Evolutionary conservation across 2,888 invertebrate genomes (phyloP), one percentile per base, ranked within the genome.

Genomic region (Ephialtes manifestator): DNA sequence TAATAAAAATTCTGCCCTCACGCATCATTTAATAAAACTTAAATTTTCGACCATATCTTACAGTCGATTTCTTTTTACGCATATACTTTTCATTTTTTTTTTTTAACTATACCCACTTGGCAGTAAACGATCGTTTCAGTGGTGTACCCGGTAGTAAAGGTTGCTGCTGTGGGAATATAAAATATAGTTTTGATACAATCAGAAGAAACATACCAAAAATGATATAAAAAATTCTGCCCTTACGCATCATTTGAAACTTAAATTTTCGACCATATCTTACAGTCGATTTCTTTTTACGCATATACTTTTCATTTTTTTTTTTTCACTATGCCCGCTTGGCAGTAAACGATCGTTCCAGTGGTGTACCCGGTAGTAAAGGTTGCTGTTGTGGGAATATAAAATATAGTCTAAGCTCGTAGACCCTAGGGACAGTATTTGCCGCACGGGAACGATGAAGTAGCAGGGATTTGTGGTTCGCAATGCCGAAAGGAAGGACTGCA

Each of bases 391-490:
- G 43, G 72, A 55, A 43, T 43, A 72, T 72, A 58, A 72, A 72
- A 58, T 72, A 43, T 46, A 72, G 55, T 24, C 13, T 24, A 43
- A 72, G 43, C 28, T 18, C 24, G 53, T 24, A 39, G 10, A 24
- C 71, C 10, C 72, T 24, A 10, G 58, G 35, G 10, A n/a, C 18
- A 7, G 18, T 46, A 31, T 51, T 18, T 51, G 51, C 10, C 15
- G 39, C n/a, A n/a, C 39, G 18, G n/a, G n/a, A n/a, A 43, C 58
- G 55, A 58, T 24, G 58, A 58, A 24, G 43, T 20, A 43, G 58
- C 58, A 35, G 24, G 72, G 72, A 72, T 58, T 72, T 72, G 72
- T 58, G 72, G 72, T 58, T 43, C n/a, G n/a, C 39, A 24, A 43
- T 55, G n/a, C 15, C 11, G 72, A 72, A 58, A 72, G 70, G 18